A percentile compares a stretch with the other conserved stretches of the same genome.
phyloP scores from a whole-genome alignment of 2,113 vertebrate genomes.

The Serinus canaria region DNA sequence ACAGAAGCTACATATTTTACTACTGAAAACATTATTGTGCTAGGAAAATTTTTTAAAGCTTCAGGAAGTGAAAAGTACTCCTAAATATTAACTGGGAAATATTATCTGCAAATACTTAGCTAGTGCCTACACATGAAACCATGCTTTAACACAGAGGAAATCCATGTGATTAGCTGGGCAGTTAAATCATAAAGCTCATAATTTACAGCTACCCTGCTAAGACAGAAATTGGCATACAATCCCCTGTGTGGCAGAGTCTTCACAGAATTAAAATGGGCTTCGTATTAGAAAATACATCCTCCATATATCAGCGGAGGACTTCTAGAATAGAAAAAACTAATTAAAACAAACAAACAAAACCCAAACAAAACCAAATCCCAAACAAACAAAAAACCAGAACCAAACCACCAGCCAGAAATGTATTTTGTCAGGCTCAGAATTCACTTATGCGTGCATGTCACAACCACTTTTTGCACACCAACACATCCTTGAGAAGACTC shows the following conservation, averaged over 20 bases:
- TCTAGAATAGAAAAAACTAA: not conserved
- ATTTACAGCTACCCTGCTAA: not conserved
- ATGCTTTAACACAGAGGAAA: not conserved
- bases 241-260: not conserved
- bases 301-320: not conserved
- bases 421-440: not conserved
- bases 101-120: not conserved
- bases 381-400: not conserved
- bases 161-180: not conserved
- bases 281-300: accelerated
- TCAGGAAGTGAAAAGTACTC: not conserved
- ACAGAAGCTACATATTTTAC: not conserved
- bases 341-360: not conserved
- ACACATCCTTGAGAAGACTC: too few relatives aligned
- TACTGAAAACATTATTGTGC: not conserved
- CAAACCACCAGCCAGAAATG: not conserved
- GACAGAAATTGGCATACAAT: not conserved
- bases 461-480: accelerated
- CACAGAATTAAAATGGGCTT: not conserved
- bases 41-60: not conserved
- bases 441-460: accelerated
- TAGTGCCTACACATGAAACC: not conserved
- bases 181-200: not conserved
- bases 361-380: not conserved
- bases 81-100: not conserved